phyloP scores from a whole-genome alignment of 2,888 invertebrate genomes.

The Andrena trimmerana region DNA sequence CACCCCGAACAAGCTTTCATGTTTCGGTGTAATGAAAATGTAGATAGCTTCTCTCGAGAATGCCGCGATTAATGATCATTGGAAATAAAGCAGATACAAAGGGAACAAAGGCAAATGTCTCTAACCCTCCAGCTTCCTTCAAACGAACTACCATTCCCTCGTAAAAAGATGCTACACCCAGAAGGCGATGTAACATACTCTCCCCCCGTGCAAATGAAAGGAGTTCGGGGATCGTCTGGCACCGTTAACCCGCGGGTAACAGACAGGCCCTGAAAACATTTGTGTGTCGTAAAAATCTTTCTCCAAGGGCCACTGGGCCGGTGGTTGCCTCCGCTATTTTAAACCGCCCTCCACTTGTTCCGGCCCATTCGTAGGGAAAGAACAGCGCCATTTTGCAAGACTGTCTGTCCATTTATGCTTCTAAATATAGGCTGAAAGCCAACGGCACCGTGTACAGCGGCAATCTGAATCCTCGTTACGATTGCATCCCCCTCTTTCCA shows the following conservation, averaged over 20 bases:
- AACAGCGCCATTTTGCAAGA: slow-evolving; percentile 16
- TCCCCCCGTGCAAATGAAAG: slow-evolving; percentile 3
- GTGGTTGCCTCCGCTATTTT: slow-evolving; percentile 69
- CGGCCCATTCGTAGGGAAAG: slow-evolving; percentile 57
- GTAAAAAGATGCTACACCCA: not conserved
- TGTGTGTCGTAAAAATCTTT: slow-evolving; percentile 65
- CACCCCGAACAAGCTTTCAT: not conserved
- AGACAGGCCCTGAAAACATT: slow-evolving; percentile 34
- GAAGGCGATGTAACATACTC: not conserved
- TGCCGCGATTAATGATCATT: not conserved
- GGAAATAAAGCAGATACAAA: not conserved
- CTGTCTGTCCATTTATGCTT: not conserved
- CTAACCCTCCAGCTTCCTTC: slow-evolving; percentile 4
- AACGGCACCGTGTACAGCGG: not conserved
- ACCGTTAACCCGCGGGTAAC: slow-evolving; percentile 36
- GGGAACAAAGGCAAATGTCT: not conserved
- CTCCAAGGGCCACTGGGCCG: slow-evolving; percentile 31
- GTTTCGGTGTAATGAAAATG: not conserved
- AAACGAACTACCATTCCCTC: not conserved
- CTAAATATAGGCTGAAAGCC: slow-evolving; percentile 34
- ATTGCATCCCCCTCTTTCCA: too few species aligned
- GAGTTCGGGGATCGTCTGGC: slow-evolving; percentile 29
- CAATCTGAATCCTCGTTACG: not conserved
- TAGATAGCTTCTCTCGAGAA: not conserved
- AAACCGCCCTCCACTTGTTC: slow-evolving; percentile 67